phyloP scores from a whole-genome alignment of 2,113 vertebrate species.

The Oceanites oceanicus region DNA sequence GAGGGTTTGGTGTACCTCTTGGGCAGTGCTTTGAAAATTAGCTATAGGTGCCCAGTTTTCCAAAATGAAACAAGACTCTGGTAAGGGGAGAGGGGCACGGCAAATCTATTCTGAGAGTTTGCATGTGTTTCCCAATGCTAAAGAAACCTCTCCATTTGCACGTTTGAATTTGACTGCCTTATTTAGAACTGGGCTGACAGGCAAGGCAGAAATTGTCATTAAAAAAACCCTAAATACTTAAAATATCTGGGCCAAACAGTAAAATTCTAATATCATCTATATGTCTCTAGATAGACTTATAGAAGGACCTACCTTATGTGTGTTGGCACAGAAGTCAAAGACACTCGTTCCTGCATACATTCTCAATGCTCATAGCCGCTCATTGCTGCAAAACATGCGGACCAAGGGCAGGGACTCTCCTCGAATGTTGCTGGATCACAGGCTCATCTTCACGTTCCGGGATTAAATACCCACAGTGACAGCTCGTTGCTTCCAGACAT shows the following conservation, averaged over 20 bases:
- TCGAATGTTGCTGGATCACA: background rate
- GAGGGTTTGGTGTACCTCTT: background rate
- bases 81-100: background rate
- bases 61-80: constrained; percentile 46
- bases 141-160: background rate
- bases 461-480: background rate
- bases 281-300: background rate
- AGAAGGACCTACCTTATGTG: background rate
- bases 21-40: constrained; percentile 40
- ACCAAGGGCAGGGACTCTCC: background rate
- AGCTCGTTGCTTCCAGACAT: background rate
- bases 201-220: background rate
- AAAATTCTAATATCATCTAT: background rate
- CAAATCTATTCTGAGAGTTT: constrained; percentile 44
- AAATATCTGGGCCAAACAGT: background rate
- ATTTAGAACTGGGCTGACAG: constrained; percentile 34
- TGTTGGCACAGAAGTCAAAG: background rate
- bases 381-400: background rate
- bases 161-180: background rate
- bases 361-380: background rate
- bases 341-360: background rate
- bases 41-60: constrained; percentile 25
- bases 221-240: background rate
- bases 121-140: background rate
- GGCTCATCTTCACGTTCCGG: background rate